Conservation (phyloP, 1,140 invertebrate genomes). For the Tenebrio molitor region DNA sequence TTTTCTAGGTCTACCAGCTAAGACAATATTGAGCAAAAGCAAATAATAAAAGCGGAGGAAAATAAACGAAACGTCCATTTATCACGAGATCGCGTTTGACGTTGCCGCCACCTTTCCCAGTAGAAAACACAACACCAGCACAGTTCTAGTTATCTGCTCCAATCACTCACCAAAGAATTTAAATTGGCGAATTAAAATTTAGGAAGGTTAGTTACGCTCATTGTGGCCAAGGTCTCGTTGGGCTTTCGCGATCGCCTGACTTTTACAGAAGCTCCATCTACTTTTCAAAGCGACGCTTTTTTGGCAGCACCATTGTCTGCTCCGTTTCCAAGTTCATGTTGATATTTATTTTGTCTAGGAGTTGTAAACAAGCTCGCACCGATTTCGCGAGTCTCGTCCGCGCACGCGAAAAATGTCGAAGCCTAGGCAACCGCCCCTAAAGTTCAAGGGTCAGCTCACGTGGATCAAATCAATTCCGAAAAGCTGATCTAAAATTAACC, state of each 20-base stretch:
- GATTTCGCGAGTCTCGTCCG: too few species aligned
- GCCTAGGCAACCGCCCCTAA: too few species aligned
- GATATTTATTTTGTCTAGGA: too few species aligned
- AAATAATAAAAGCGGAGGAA: too few species aligned
- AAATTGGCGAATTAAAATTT: neutral
- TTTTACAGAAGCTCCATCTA: neutral
- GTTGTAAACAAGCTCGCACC: neutral
- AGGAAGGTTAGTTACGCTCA: neutral
- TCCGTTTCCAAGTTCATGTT: neutral
- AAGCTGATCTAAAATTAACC: slow-evolving; percentile 14
- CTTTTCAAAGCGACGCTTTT: neutral
- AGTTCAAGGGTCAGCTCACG: slow-evolving; percentile 17
- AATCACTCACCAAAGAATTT: neutral
- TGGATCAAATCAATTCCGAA: slow-evolving; percentile 15
- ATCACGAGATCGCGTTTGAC: too few species aligned
- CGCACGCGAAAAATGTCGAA: slow-evolving; percentile 30
- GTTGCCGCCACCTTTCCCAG: too few species aligned
- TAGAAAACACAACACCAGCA: neutral
- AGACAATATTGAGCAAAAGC: too few species aligned
- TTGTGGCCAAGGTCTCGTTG: neutral
- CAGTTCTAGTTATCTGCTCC: neutral
- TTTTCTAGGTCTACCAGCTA: too few species aligned
- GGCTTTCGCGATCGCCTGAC: slow-evolving; percentile 16
- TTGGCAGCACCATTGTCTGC: neutral
- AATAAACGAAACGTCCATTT: too few species aligned